Evolutionary conservation across 2,888 invertebrate species (phyloP), one percentile per base, ranked within the genome.

Genomic region (Carterocephalus palaemon): DNA sequence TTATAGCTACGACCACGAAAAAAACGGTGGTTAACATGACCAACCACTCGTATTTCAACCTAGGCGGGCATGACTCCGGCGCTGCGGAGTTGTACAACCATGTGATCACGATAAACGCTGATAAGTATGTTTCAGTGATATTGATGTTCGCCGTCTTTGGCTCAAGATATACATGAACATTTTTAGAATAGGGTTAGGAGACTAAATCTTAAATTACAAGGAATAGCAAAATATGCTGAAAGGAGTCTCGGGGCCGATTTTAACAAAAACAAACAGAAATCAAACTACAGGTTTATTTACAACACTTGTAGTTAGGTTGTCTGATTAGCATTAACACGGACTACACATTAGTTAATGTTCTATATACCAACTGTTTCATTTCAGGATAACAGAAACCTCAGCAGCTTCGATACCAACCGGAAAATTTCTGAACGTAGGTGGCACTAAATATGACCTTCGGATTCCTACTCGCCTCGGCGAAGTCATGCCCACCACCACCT

Each of bases 11-110:
- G 0, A 89, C 93, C 2, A 92, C 91, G 0, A 93, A 93, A 73
- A 89, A 93, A 24, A 97, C 97, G 0, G 92, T 94, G 4, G 89
- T 98, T 29, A 97, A 96, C 73, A 76, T 98, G 52, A 96, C 96
- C 5, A 97, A 96, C 74, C 98, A 98, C 73, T 91, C 95, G 6
- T 98, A 97, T 73, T 97, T 98, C 75, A 98, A 98, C 76, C 81
- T 98, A 48, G 95, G 93, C 19, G 97, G 97, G 0, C 95, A 97
- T 80, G 88, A 82, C 2, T 70, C 89, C 2, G 94, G 93, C 0
- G 86, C 90, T 0, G 72, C 79, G 2, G 92, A 90, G 56, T 54
- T 95, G 4, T 91, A 90, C 59, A 90, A 93, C 26, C 95, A 95
- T 64, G 64, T 79, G 2, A 79, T 95, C 7, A 71, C 81, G 9